phyloP scores from a whole-genome alignment of 2,113 vertebrate genomes.

The Eolophus roseicapilla region DNA sequence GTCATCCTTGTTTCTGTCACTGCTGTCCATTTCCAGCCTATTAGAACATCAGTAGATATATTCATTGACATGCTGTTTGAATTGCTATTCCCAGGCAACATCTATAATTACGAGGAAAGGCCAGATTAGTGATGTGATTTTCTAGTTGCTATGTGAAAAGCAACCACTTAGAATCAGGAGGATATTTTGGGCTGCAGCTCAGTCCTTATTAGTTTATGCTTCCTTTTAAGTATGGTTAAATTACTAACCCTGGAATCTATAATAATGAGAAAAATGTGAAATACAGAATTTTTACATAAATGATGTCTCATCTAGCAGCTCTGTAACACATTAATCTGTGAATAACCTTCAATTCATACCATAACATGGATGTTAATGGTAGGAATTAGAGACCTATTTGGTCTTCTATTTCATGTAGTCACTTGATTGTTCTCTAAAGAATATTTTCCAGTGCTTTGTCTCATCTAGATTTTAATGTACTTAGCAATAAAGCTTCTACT shows the following conservation, averaged over 20 bases:
- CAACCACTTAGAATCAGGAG: background rate
- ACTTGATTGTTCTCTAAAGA: conserved; percentile 36
- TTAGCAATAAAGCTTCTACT: conserved; percentile 27
- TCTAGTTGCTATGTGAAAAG: background rate
- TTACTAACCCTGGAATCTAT: background rate
- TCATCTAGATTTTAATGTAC: conserved; percentile 35
- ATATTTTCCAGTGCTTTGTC: conserved; percentile 20
- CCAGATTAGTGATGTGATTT: background rate
- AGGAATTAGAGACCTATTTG: conserved; percentile 29
- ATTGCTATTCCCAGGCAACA: background rate
- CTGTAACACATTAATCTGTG: background rate
- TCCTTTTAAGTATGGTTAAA: background rate
- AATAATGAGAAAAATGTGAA: background rate
- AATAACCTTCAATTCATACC: background rate
- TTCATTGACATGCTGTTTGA: background rate
- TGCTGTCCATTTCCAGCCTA: background rate
- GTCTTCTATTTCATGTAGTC: background rate
- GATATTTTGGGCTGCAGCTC: background rate
- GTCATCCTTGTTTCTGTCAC: background rate
- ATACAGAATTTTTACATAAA: background rate
- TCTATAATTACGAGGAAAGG: background rate
- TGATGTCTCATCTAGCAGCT: background rate
- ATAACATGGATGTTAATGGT: background rate
- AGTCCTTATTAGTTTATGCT: background rate
- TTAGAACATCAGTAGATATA: background rate